phyloP scores from a whole-genome alignment of 2,888 invertebrate genomes.

The Drosophila mayaguana region DNA sequence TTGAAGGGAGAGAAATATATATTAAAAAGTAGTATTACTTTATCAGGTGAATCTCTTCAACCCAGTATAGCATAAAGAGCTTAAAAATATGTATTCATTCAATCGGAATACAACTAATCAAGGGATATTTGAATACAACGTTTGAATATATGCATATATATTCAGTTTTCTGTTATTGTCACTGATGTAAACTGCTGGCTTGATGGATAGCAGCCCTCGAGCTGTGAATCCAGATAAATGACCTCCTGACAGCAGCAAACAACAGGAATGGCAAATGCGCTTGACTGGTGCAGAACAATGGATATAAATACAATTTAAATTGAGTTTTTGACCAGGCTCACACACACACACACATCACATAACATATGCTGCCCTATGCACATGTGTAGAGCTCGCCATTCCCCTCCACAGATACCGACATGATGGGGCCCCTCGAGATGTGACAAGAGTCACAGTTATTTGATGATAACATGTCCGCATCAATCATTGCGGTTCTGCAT shows the following conservation, averaged over 20 bases:
- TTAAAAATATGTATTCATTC: neutral
- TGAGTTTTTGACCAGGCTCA: constrained; percentile 69
- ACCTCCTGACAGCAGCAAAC: constrained; percentile 55
- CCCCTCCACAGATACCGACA: neutral
- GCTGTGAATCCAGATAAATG: constrained; percentile 47
- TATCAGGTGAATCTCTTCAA: no score
- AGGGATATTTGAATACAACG: constrained; percentile 4
- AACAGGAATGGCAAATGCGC: constrained; percentile 41
- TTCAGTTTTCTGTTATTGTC: neutral
- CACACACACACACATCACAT: neutral
- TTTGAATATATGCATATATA: neutral
- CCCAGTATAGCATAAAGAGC: neutral
- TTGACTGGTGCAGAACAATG: constrained; percentile 54
- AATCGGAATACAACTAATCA: neutral
- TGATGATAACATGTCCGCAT: constrained; percentile 76
- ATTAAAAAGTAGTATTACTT: no score
- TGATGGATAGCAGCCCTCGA: constrained; percentile 36
- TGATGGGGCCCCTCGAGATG: constrained; percentile 10
- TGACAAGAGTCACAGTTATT: constrained; percentile 69
- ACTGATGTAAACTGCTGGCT: neutral
- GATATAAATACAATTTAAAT: constrained; percentile 75
- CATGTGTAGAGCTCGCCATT: constrained; percentile 6
- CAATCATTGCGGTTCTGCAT: constrained; percentile 74
- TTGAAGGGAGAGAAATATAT: no score
- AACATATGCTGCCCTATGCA: constrained; percentile 23